Evolutionary conservation across 2,888 invertebrate genomes (phyloP), one percentile per base, ranked within the genome.

Genomic region (Patella pellucida): DNA sequence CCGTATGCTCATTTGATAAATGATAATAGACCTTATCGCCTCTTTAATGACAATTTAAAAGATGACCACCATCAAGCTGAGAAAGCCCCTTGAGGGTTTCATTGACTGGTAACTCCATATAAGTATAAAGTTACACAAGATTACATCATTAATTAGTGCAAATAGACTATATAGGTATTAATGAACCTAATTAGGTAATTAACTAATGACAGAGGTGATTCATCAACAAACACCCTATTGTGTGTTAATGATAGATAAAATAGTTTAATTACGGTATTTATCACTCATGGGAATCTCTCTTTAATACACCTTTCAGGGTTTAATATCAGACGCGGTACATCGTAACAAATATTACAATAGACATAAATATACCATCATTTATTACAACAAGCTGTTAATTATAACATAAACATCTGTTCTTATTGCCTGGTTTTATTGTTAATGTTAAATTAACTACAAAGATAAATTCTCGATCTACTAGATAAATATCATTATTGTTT

Each of bases 131-230:
- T 41, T 41, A 12, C 62, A 23, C 23, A 62, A 62, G 19, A 23
- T 62, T 19, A 62, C 62, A 23, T 62, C 62, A 62, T 62, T 62
- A 62, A 62, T 62, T 62, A 62, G 62, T 23, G 11, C 9, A 62
- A 19, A 23, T 62, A 23, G 19, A 62, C 2, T 23, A 23, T 23
- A 62, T 19, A 62, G 23, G 62, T 23, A 23, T 19, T 62, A 62
- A 62, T 62, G 23, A 23, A 62, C 19, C 62, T 62, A 62, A 62
- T 62, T 62, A 23, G 19, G 23, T 62, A 23, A 62, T 62, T 62
- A 62, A 62, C 11, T 9, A 62, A 23, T 62, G 62, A 62, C 62
- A 62, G 62, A 23, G 12, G 19, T 14, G 19, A 62, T 62, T 62
- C 62, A 62, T 62, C 23, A 62, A 23, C 19, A 23, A 23, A 23